Percentiles rank a stretch among this genome's conserved stretches.
Evolutionary conservation across 2,888 invertebrate species (phyloP).

Genomic region (Nasonovia ribisnigri): DNA sequence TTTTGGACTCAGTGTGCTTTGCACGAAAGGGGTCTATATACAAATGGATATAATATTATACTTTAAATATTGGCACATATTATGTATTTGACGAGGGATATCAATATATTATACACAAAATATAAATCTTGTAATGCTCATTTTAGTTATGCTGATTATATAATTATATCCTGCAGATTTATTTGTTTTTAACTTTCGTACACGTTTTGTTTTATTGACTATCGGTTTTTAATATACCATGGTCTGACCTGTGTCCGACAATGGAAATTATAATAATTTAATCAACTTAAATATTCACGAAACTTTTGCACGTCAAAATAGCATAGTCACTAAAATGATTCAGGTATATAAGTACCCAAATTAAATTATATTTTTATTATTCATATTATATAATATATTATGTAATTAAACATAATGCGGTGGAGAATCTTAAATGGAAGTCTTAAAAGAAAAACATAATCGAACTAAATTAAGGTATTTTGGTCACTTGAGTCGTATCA

Average conservation of each 20-base stretch:
- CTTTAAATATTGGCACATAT: background rate
- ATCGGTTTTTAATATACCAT: background rate
- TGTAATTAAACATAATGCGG: background rate
- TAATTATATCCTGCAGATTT: background rate
- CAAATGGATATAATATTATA: no score
- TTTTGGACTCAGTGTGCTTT: no score
- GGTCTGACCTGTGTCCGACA: constrained; percentile 2
- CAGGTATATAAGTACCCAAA: background rate
- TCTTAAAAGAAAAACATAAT: background rate
- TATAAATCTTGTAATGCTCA: background rate
- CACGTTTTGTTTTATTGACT: constrained; percentile 2
- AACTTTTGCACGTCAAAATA: background rate
- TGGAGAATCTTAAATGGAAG: background rate
- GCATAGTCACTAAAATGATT: background rate
- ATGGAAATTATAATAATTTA: constrained; percentile 29
- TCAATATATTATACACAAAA: no score
- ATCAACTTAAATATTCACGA: background rate
- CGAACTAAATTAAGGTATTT: background rate
- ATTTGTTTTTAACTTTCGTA: background rate
- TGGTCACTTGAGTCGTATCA: background rate
- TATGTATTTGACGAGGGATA: background rate
- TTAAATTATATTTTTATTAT: background rate
- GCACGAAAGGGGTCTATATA: no score
- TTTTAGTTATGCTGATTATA: background rate
- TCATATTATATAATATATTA: background rate